Conservation (phyloP, 2,113 vertebrate genomes). For the Oreochromis spilurus region DNA sequence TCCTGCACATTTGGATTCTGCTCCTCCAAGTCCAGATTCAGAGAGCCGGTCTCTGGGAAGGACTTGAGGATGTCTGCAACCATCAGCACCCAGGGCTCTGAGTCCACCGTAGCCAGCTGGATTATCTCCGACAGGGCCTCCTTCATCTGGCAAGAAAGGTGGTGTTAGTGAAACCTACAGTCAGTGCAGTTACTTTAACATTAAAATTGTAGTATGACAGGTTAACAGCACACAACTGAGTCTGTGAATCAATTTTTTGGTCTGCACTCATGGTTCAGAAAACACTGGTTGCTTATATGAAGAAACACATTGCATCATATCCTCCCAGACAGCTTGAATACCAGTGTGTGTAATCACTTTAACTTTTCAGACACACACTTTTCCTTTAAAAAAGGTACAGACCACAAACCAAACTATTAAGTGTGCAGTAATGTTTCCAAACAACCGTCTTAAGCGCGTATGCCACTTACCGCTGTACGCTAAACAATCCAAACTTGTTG, state of each 20-base stretch:
- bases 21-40: conserved; percentile 96
- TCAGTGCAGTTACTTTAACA: neutral
- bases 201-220: neutral
- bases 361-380: neutral
- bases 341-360: neutral
- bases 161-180: neutral
- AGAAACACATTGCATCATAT: neutral
- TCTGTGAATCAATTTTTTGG: neutral
- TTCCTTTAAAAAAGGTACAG: neutral
- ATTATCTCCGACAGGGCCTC: conserved; percentile 92
- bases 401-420: neutral
- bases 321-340: neutral
- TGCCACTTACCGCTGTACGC: neutral
- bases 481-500: neutral
- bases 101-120: conserved; percentile 93
- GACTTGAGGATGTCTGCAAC: conserved; percentile 97
- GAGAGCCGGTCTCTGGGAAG: conserved; percentile 93
- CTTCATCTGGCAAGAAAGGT: conserved; percentile 84
- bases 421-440: neutral
- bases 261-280: neutral
- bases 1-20: conserved; percentile 98
- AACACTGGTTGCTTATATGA: neutral
- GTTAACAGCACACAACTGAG: neutral
- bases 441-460: neutral
- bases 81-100: conserved; percentile 98